Evolutionary conservation across 2,797 vertebrate genomes (phyloP).

Genomic region (Gymnothorax reevesii): DNA sequence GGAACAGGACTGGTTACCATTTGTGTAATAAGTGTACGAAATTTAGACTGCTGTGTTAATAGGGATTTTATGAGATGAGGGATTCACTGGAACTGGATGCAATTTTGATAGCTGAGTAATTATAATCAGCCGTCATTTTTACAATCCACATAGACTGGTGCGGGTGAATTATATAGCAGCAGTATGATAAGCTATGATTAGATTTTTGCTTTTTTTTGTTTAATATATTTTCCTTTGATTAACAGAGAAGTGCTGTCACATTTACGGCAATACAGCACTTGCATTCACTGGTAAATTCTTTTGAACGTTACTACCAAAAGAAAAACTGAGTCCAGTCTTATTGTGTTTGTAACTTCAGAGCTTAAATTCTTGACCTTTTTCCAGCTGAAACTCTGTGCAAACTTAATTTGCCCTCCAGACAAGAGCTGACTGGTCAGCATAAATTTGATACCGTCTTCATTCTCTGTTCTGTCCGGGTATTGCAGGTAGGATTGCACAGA

Average conservation of each 20-base stretch:
- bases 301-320: background rate
- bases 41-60: too few species aligned
- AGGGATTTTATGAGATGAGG: too few species aligned
- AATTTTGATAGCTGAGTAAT: too few species aligned
- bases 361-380: constrained; percentile 11
- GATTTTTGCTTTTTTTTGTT: background rate
- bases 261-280: background rate
- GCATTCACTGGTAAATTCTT: background rate
- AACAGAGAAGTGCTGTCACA: background rate
- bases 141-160: background rate
- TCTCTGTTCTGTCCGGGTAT: constrained; percentile 37
- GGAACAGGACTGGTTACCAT: too few species aligned
- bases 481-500: constrained; percentile 60
- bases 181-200: background rate
- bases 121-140: too few species aligned
- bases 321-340: background rate
- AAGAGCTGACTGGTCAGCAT: constrained; percentile 50
- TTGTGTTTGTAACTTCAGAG: constrained; percentile 8
- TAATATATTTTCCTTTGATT: background rate
- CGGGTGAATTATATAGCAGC: background rate
- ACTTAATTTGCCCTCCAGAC: constrained; percentile 55
- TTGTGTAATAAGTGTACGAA: too few species aligned
- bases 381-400: constrained; percentile 37
- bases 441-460: constrained; percentile 42
- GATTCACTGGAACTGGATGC: too few species aligned